Evolutionary conservation across 2,797 vertebrate genomes (phyloP), one percentile per base, ranked within the genome.

Genomic region (Okamejei kenojei): DNA sequence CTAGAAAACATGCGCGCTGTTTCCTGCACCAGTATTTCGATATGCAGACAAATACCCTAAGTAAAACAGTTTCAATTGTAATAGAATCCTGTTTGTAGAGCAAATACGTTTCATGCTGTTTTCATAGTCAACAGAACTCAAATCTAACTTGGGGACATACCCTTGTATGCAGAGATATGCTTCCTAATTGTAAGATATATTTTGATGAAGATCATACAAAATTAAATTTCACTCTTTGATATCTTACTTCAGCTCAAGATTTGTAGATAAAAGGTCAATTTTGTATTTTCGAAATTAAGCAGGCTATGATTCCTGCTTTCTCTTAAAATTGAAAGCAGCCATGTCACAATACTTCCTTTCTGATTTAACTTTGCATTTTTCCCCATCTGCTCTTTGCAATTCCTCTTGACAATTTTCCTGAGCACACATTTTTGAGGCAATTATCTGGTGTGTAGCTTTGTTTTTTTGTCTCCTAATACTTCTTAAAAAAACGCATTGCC

Each of bases 41-140:
- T 92, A n/a, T 92, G 76, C 90, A 92, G 90, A 92, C 90, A 92
- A 92, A 92, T 92, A 92, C 71, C 90, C 90, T 71, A 92, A 92
- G 90, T 92, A 92, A 32, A 54, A 54, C 90, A 58, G 38, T 15
- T 15, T 92, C 90, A 92, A 74, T 92, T 91, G 54, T 76, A 76
- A 74, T 13, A 76, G 32, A 92, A 92, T 92, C 90, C 90, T 54
- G 76, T 92, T 92, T 92, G 71, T 54, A 54, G 71, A 92, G 35
- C 35, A 92, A 92, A 45, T 23, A 23, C 71, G 76, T 76, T 74
- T 76, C 90, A 74, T 92, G 90, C 38, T 92, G 90, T 92, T 92
- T 92, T 71, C 90, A 76, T 92, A 76, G 90, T n/a, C 90, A 92
- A 92, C 90, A 13, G 15, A 1, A 8, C n/a, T n/a, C 23, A 92